These are phyloP conservation scores for Euura saliciscinereae DNA, from an alignment of 1,140 invertebrate genomes.

Conservation along the genomic window DNA sequence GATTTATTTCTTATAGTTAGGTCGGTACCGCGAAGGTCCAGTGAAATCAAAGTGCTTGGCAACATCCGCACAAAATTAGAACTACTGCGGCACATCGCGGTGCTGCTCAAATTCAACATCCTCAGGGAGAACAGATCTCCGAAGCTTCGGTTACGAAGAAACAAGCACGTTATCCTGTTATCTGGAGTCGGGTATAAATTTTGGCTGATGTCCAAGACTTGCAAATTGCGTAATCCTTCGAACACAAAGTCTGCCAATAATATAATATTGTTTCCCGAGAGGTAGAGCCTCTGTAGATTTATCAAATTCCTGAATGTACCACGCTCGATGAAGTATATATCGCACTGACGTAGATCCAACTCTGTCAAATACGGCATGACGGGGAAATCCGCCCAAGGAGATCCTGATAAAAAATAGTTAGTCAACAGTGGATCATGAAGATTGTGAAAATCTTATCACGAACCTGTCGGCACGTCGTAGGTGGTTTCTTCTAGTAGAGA, in stretches of 20 bases:
- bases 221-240: slow-evolving; percentile 42
- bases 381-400: slow-evolving; percentile 7
- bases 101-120: slow-evolving; percentile 61
- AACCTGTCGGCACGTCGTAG: not conserved
- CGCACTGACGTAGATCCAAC: slow-evolving; percentile 63
- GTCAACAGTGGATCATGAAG: not conserved
- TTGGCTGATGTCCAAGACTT: slow-evolving; percentile 61
- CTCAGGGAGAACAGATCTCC: slow-evolving; percentile 43
- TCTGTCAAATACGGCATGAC: slow-evolving; percentile 50
- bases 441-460: not conserved
- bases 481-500: not conserved
- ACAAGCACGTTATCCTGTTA: slow-evolving; percentile 37
- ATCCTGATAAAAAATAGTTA: slow-evolving; percentile 6
- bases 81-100: slow-evolving; percentile 51
- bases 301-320: slow-evolving; percentile 55
- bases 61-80: slow-evolving; percentile 48
- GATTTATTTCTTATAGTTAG: slow-evolving; percentile 45
- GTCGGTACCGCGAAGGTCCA: slow-evolving; percentile 61
- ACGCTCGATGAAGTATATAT: slow-evolving; percentile 53
- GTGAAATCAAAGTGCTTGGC: slow-evolving; percentile 46
- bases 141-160: slow-evolving; percentile 49
- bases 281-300: slow-evolving; percentile 54
- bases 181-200: slow-evolving; percentile 45
- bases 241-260: slow-evolving; percentile 53
- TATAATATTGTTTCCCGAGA: slow-evolving; percentile 61